Evolutionary conservation across 2,888 invertebrate species (phyloP).

Genomic region (Heliconius charithonia): DNA sequence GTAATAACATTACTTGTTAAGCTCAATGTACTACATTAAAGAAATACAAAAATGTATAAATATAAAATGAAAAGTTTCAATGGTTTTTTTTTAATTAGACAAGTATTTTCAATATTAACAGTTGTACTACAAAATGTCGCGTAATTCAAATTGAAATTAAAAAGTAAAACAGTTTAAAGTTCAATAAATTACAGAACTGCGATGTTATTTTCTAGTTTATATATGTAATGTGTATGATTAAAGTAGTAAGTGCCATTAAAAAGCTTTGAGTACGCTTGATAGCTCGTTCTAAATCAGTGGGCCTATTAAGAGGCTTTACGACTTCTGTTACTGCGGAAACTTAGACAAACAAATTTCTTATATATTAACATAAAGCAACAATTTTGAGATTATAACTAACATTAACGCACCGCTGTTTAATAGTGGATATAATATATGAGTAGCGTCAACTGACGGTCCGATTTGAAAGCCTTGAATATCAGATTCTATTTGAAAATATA

Average conservation of each 20-base stretch:
- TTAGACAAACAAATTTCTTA: constrained; percentile 31
- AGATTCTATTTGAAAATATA: not conserved
- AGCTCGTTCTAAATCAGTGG: constrained; percentile 46
- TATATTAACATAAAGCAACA: constrained; percentile 18
- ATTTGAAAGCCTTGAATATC: not conserved
- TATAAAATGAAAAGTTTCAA: not conserved
- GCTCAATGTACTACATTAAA: not conserved
- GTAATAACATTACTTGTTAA: not conserved
- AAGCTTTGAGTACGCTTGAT: constrained; percentile 44
- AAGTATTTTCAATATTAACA: not conserved
- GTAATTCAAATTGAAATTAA: not conserved
- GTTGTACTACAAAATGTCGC: not conserved
- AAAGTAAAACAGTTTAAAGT: not conserved
- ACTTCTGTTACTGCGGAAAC: constrained; percentile 40
- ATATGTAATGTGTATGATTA: constrained; percentile 41
- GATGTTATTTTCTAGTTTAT: constrained; percentile 11
- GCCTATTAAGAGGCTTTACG: constrained; percentile 46
- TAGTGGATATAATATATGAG: not conserved
- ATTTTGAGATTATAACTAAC: constrained; percentile 11
- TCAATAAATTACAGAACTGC: not conserved
- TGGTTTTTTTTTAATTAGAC: not conserved
- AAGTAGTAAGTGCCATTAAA: constrained; percentile 46
- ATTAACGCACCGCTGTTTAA: not conserved
- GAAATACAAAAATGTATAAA: not conserved
- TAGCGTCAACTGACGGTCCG: not conserved